Evolutionary conservation across 2,797 vertebrate genomes (phyloP).

Genomic region (Capromys pilorides): DNA sequence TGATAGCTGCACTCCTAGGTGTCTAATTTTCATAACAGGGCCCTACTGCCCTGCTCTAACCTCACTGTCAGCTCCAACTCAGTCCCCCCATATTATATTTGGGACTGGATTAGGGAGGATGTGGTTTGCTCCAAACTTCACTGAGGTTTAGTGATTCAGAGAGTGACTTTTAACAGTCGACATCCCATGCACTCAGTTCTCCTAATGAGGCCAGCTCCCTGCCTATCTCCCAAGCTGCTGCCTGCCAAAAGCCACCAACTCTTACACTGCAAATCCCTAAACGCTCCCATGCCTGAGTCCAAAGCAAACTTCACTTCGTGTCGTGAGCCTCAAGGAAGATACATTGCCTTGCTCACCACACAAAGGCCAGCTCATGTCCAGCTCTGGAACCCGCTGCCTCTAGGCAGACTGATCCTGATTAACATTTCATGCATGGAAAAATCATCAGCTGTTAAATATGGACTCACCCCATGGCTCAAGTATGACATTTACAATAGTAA

Average conservation of each 20-base stretch:
- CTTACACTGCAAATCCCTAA: neutral
- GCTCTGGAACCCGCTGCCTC: neutral
- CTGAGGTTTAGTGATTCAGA: neutral
- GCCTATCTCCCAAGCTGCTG: neutral
- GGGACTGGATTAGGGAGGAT: neutral
- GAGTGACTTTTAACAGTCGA: neutral
- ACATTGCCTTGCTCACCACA: neutral
- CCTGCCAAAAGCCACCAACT: neutral
- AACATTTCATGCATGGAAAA: neutral
- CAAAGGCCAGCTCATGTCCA: neutral
- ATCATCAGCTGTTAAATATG: neutral
- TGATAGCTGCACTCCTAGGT: neutral
- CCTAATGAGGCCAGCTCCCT: neutral
- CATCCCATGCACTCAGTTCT: neutral
- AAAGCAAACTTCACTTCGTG: neutral
- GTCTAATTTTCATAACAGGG: neutral
- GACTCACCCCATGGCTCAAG: neutral
- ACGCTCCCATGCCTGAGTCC: accelerated
- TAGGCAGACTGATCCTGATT: neutral
- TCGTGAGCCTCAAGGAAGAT: neutral
- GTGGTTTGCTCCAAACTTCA: neutral
- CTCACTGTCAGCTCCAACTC: neutral
- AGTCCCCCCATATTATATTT: neutral
- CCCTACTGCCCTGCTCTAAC: too few relatives aligned
- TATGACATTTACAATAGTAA: neutral